A percentile compares a stretch with the other conserved stretches of the same genome.
Conservation (phyloP, 53 echinoderm and acorn worm species). For the Temnopleurus reevesii region DNA sequence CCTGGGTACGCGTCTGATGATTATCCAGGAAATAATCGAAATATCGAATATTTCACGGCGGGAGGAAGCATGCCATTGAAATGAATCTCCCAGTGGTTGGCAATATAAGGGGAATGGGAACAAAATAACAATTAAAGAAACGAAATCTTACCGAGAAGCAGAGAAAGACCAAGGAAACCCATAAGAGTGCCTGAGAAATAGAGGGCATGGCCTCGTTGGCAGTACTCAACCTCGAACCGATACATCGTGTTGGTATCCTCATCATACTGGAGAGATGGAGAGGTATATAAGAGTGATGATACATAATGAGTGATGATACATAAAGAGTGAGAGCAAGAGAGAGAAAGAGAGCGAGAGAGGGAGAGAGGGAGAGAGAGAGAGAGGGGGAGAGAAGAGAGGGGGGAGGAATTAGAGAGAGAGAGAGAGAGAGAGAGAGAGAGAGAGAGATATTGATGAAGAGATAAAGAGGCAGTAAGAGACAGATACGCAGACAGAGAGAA, state of each 20-base stretch:
- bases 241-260: slow-evolving; percentile 65
- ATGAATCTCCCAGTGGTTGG: too few relatives aligned
- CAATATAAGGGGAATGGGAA: too few relatives aligned
- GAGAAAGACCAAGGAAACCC: slow-evolving; percentile 74
- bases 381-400: neutral
- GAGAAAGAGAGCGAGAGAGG: neutral
- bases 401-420: neutral
- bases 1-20: too few relatives aligned
- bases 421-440: neutral
- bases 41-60: too few relatives aligned
- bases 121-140: too few relatives aligned
- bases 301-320: neutral
- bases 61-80: too few relatives aligned
- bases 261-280: slow-evolving; percentile 50
- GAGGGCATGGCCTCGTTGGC: slow-evolving; percentile 63
- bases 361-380: neutral
- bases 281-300: neutral
- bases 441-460: too few relatives aligned
- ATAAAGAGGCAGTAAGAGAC: neutral
- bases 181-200: slow-evolving; percentile 73
- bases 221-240: slow-evolving; percentile 71
- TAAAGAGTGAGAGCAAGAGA: neutral
- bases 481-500: neutral
- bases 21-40: too few relatives aligned
- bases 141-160: slow-evolving; percentile 70